These are phyloP conservation scores for Pheosia tremula DNA, from an alignment of 2,888 invertebrate species.

Conservation along the genomic window DNA sequence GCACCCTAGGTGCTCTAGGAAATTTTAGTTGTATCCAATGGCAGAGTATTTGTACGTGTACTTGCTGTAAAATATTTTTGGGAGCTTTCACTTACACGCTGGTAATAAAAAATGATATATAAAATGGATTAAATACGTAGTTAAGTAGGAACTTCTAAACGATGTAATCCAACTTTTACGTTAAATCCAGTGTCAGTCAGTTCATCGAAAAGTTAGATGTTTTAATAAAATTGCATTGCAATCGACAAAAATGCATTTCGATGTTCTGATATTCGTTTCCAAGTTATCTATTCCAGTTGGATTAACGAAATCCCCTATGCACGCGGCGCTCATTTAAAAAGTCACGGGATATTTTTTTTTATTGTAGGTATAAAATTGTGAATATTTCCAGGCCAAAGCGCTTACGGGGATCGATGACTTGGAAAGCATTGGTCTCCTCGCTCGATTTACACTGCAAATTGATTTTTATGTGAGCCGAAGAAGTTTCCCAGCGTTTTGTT, in stretches of 20 bases:
- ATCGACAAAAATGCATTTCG: neutral
- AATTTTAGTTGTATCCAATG: no score
- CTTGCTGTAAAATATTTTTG: no score
- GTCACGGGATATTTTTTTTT: conserved; percentile 49
- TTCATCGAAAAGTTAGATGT: no score
- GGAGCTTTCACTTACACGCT: no score
- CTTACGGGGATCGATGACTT: conserved; percentile 73
- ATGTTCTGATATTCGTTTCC: conserved; percentile 18
- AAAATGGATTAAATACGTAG: no score
- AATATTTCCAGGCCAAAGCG: conserved; percentile 72
- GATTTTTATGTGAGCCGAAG: conserved; percentile 71
- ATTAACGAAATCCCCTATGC: conserved; percentile 36
- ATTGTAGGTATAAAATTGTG: conserved; percentile 54
- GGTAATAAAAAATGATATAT: no score
- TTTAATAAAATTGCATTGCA: no score
- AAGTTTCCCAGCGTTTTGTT: conserved; percentile 44
- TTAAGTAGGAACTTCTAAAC: no score
- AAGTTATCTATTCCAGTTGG: conserved; percentile 30
- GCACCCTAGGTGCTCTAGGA: no score
- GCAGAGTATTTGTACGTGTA: no score
- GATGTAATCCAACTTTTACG: no score
- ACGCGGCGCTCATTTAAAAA: conserved; percentile 44
- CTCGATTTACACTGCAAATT: conserved; percentile 81
- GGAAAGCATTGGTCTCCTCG: conserved; percentile 78
- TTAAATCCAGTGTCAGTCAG: no score